Evolutionary conservation across 1,140 invertebrate genomes (phyloP), one percentile per base, ranked within the genome.

Genomic region (Euglossa dilemma): DNA sequence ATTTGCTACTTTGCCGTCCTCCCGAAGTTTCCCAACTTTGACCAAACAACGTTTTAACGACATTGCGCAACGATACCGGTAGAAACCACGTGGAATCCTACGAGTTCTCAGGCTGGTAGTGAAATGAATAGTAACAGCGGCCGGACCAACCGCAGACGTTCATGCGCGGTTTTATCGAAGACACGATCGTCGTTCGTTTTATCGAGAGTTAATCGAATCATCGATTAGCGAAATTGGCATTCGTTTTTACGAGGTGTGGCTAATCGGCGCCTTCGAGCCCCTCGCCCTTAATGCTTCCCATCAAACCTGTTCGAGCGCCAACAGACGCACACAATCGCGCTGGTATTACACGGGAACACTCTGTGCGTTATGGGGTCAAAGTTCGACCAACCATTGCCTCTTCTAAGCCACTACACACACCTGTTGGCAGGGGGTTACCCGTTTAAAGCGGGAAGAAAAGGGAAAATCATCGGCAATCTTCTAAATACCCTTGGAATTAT

Each of bases 231-330:
- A 85, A 89, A 91, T 82, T 82, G 78, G 67, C 77, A 79, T 81
- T 85, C 56, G 72, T 87, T 85, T 91, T 91, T 88, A 89, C 85
- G 74, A 90, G 77, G 86, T 86, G 84, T 86, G 82, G 57, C 88
- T 86, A 90, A 91, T 91, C 83, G 85, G 80, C 86, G 69, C 80
- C 54, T 80, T 57, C 79, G 67, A 88, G 50, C 67, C 80, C 25
- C 43, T 73, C 71, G 75, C 69, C 75, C 64, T 81, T 90, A 89
- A 88, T 87, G 85, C 66, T 87, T 89, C 80, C 73, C 86, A 89
- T 88, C 74, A 85, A 86, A 88, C 86, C 86, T 91, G 86, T 88
- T 90, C 63, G 78, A 36, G 61, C 75, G 67, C 79, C 71, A 63
- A 75, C 72, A 18, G 5, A 20, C 43, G 28, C 45, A 47, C 54